A percentile compares a stretch with the other conserved stretches of the same genome.
Conservation (phyloP, 2,888 invertebrate genomes). For the Metopia argyrocephala region DNA sequence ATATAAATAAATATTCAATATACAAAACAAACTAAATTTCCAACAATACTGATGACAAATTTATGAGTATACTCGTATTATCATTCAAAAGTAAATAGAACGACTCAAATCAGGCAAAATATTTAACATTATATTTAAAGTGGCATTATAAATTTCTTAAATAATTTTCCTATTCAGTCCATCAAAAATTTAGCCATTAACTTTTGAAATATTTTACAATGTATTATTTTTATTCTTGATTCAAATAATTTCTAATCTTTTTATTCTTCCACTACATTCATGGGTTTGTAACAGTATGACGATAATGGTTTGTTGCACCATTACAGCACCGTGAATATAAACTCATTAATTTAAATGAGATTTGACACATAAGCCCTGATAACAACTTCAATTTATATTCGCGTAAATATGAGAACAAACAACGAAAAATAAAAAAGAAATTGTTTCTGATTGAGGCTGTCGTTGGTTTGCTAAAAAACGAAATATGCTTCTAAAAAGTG, state of each 20-base stretch:
- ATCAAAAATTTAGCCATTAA: conserved; percentile 3
- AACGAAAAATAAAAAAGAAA: conserved; percentile 3
- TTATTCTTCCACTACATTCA: neutral
- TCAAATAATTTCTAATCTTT: conserved; percentile 4
- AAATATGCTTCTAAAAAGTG: conserved; percentile 42
- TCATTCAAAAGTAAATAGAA: too few species aligned
- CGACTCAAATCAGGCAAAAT: too few species aligned
- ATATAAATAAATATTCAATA: too few species aligned
- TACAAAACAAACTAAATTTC: too few species aligned
- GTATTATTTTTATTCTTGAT: neutral
- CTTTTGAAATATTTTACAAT: conserved; percentile 10
- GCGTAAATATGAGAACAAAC: conserved; percentile 55
- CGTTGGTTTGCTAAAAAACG: conserved; percentile 39
- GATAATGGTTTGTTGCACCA: neutral
- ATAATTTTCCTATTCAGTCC: neutral
- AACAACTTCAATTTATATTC: conserved; percentile 77
- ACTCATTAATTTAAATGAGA: conserved; percentile 79
- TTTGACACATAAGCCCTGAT: conserved; percentile 75
- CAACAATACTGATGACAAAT: too few species aligned
- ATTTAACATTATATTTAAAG: neutral
- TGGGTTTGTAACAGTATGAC: neutral
- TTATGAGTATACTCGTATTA: too few species aligned
- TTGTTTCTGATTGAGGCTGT: neutral
- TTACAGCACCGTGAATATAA: conserved; percentile 58
- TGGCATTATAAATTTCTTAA: too few species aligned